These are phyloP conservation scores for Bos taurus DNA, from an alignment of 2,113 vertebrate genomes.

Conservation along the genomic window DNA sequence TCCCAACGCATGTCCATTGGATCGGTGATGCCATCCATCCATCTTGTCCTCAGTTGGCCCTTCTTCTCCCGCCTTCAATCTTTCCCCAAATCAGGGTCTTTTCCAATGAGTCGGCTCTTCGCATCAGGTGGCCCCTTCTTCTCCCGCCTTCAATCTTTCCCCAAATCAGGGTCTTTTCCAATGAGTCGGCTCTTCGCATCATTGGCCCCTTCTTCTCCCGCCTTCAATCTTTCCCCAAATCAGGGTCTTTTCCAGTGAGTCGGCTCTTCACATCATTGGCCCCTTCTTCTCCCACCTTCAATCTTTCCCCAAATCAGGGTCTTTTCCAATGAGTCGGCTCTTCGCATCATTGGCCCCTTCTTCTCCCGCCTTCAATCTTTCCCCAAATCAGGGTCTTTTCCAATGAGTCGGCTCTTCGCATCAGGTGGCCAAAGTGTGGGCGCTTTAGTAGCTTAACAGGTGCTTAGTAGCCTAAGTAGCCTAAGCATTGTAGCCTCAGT, in stretches of 20 bases:
- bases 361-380: not conserved
- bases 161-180: not conserved
- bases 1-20: not conserved
- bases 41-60: not conserved
- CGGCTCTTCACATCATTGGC: not conserved
- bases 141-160: not conserved
- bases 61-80: not conserved
- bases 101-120: not conserved
- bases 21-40: not conserved
- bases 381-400: not conserved
- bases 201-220: not conserved
- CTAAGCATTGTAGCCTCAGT: not conserved
- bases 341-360: not conserved
- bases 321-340: not conserved
- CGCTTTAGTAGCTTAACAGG: not conserved
- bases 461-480: too few species aligned
- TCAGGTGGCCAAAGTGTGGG: not conserved
- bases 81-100: not conserved
- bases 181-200: not conserved
- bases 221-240: not conserved
- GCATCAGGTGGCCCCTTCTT: not conserved
- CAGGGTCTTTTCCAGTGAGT: not conserved
- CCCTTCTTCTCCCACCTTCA: not conserved
- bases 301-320: not conserved
- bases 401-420: not conserved